These are phyloP conservation scores for Phyto melanocephala DNA, from an alignment of 2,888 invertebrate genomes.

Conservation along the genomic window DNA sequence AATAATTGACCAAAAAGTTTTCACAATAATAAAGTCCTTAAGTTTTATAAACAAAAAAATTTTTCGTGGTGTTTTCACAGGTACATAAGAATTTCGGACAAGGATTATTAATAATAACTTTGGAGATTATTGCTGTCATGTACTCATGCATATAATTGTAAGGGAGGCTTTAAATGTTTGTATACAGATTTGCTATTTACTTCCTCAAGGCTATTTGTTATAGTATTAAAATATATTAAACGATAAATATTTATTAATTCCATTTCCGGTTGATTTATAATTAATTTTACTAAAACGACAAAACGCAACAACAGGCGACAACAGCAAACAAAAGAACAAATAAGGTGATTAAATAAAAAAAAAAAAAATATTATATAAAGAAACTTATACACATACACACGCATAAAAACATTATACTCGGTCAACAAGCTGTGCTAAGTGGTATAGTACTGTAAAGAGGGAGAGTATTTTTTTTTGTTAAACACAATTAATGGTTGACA, in stretches of 20 bases:
- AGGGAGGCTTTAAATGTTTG: not conserved
- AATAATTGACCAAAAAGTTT: too few relatives aligned
- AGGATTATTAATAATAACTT: too few relatives aligned
- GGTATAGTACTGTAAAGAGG: not conserved
- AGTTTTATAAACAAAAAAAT: too few relatives aligned
- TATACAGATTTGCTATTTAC: not conserved
- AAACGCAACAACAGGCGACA: conserved; percentile 8
- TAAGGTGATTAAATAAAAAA: conserved; percentile 16
- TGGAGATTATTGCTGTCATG: too few relatives aligned
- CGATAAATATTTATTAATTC: conserved; percentile 52
- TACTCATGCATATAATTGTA: too few relatives aligned
- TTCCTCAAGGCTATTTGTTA: not conserved
- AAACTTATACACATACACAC: not conserved
- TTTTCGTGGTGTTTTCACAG: too few relatives aligned
- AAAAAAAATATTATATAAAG: too few relatives aligned
- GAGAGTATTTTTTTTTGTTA: not conserved
- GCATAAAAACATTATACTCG: not conserved
- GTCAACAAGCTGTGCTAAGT: conserved; percentile 1
- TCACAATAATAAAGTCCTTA: too few relatives aligned
- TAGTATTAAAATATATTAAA: not conserved
- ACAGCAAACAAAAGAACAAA: conserved; percentile 26
- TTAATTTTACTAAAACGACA: conserved; percentile 33
- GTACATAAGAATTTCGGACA: too few relatives aligned
- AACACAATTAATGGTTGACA: conserved; percentile 17
- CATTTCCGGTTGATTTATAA: conserved; percentile 48